Percentiles rank a stretch among this genome's conserved stretches.
phyloP scores from a whole-genome alignment of 2,797 vertebrate species.

The Tarsius wallacei region DNA sequence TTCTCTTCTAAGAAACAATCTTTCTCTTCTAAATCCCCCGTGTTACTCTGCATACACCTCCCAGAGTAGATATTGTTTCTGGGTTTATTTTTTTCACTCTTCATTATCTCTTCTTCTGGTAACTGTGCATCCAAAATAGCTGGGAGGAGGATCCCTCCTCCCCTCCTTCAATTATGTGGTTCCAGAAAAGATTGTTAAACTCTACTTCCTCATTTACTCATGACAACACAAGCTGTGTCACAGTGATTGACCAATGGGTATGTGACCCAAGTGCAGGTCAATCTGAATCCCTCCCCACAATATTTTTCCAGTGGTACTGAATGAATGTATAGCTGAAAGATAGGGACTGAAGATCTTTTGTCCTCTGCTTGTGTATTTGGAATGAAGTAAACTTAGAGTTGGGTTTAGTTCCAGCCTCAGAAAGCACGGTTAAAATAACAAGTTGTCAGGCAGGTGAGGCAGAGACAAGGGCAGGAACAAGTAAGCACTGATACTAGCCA shows the following conservation, averaged over 20 bases:
- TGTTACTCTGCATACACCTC: not conserved
- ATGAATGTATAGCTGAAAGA: not conserved
- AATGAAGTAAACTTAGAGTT: not conserved
- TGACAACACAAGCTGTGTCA: not conserved
- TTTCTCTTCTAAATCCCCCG: not conserved
- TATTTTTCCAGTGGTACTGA: not conserved
- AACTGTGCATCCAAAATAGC: not conserved
- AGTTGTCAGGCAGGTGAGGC: not conserved
- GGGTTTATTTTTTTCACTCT: too few relatives aligned
- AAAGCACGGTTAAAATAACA: slow-evolving; percentile 13
- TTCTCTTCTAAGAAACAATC: slow-evolving; percentile 40
- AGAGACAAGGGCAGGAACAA: not conserved
- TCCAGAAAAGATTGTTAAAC: not conserved
- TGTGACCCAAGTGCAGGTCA: not conserved
- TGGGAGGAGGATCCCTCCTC: not conserved
- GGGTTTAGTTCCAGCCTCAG: not conserved
- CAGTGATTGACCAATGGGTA: not conserved
- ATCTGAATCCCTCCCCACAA: not conserved
- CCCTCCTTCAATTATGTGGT: not conserved
- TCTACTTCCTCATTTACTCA: not conserved
- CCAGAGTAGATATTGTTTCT: not conserved
- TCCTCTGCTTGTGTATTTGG: not conserved
- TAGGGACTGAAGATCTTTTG: not conserved
- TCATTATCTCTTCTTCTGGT: not conserved
- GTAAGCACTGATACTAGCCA: not conserved